Evolutionary conservation across 2,888 invertebrate genomes (phyloP), one percentile per base, ranked within the genome.

Genomic region (Micoletzkya japonica): DNA sequence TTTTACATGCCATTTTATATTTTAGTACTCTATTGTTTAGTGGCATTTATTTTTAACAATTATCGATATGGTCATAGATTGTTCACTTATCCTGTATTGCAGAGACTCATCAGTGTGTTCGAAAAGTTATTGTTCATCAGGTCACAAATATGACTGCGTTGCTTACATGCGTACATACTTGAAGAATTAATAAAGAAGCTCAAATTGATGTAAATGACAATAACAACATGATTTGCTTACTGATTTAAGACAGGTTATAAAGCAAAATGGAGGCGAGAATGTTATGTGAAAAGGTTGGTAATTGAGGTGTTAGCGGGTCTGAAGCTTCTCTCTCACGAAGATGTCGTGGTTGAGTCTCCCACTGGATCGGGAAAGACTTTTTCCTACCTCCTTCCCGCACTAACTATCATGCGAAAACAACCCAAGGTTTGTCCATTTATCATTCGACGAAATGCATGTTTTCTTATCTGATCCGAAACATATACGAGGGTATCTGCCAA

Each of bases 321-420:
- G 1, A 76, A 77, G 63, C 71, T 79, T n/a, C 86, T 96, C 67
- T 90, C 90, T 10, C 92, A 93, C 81, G 96, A 95, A 87, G 98
- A 98, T 89, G 95, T 98, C 20, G 95, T 94, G 0, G 97, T 93
- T 0, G 96, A 99, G 87, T 97, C 98, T 3, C 94, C 97, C 0
- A 98, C 98, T 0, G 98, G 98, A 3, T 96, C 96, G 76, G 98
- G 98, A 0, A 98, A 98, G 88, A 98, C 97, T 0, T 87, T 98
- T 50, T 95, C 97, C 0, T 98, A 97, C 87, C 88, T 97, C 17
- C 90, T 99, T 56, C 98, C 98, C 0, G 86, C 95, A 82, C 83
- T 98, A 63, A 93, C 97, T 88, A 87, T 98, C 61, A 87, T 88
- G 74, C 86, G 85, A 67, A 86, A 83, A 73, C 76, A 84, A 66